Evolutionary conservation across 2,113 vertebrate species (phyloP), one percentile per base, ranked within the genome.

Genomic region (Datnioides undecimradiatus): DNA sequence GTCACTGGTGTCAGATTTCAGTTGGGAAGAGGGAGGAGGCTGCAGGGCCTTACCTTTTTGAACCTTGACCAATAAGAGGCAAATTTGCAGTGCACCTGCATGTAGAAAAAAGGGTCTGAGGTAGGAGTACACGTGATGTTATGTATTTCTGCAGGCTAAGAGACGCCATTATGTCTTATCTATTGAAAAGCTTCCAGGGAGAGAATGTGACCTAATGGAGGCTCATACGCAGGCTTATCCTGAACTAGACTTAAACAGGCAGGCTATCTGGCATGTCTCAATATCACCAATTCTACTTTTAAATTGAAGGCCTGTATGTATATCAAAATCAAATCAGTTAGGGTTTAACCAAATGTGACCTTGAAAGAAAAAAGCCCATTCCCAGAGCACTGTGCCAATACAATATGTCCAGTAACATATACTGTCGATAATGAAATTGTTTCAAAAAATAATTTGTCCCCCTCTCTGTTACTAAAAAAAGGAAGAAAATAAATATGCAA

Each of bases 1-100:
- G 93, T 95, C 95, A 95, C 84, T 49, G 86, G 93, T 93, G 90
- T 94, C 85, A 71, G 38, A 81, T 94, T 92, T 93, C 93, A 90
- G 33, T 41, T 41, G 73, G 12, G 82, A 45, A 78, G 66, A 63
- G 72, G 80, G 81, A 82, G 86, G 88, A 84, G 87, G 86, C 60
- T 60, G 21, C 7, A 36, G 48, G 73, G 65, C 63, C 72, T 91
- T 90, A 93, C 90, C 92, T 92, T 93, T 80, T 79, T 76, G 62
- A 85, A 88, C 54, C 46, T 51, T 76, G 84, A 85, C 93, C 91
- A 93, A 91, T 90, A 68, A 77, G 55, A 86, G 65, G 31, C 52
- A 11, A 63, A 45, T 33, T 40, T 82, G 59, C 4, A 7, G 67
- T 63, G 65, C 75, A 93, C 89, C 90, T 94, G 82, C 68, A 43